Base-by-base conservation (phyloP, 2,113 vertebrate genomes). In the Tricholaema leucomelas region DNA sequence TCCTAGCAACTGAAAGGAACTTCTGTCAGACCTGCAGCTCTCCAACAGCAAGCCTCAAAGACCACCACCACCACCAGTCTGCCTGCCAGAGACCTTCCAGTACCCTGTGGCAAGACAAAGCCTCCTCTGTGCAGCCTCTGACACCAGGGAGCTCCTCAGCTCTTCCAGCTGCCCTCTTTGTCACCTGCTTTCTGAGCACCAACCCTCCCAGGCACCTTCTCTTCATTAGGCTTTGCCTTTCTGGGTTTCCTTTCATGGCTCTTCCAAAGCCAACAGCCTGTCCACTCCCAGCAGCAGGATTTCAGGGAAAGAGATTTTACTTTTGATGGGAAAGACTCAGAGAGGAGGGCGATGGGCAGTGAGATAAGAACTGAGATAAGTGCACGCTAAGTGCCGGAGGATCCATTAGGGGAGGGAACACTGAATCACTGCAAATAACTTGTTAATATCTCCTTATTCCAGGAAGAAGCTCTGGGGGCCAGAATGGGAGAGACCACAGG, bases 371-470 rank as follows among this genome's bases (percentile, higher is more conserved):
- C 31, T 3, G 63, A 95, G 85, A 24, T 91, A 92, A 90, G 88
- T 54, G 90, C 79, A 85, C 6, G 1, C 42, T 78, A 86, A 96
- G 88, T 86, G 91, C 90, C 48, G 28, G 1, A 78, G 85, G 71
- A 75, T 65, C 92, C 93, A 95, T 95, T 95, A 95, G 35, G 61
- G 88, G 69, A 93, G 65, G 61, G 87, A 93, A 71, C 55, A 35
- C 76, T 4, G 20, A 81, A 25, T 40, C 85, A 88, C 85, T 90
- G 86, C 82, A 96, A 92, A 91, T 70, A 90, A 90, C 58, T 88
- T 77, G 19, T 88, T 76, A 72, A 14, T 88, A 88, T 81, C 95
- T 95, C 65, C 61, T 74, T 90, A 79, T 96, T 96, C 92, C 93
- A 94, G 92, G 92, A 95, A 94, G 87, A 90, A 80, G 35, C 72